Percentiles rank a stretch among this genome's conserved stretches.
phyloP scores from a whole-genome alignment of 2,888 invertebrate species.

The Cloeon dipterum region DNA sequence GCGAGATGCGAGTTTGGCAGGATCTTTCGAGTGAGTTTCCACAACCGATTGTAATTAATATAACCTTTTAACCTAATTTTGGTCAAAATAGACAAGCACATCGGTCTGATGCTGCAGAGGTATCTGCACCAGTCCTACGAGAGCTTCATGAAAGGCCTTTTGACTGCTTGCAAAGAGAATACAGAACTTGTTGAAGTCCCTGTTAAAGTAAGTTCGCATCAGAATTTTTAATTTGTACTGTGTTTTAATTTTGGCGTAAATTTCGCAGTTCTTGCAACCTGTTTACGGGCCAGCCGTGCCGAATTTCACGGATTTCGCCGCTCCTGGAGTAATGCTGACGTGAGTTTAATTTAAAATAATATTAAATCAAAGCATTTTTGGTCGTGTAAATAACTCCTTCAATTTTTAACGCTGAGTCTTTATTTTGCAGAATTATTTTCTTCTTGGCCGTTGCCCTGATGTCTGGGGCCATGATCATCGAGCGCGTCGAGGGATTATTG shows the following conservation, averaged over 20 bases:
- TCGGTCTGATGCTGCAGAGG: conserved; percentile 52
- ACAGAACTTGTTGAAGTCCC: conserved; percentile 35
- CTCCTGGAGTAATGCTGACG: conserved; percentile 79
- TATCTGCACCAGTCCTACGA: conserved; percentile 50
- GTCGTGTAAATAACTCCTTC: background rate
- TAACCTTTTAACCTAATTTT: too few species aligned
- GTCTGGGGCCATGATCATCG: conserved; percentile 70
- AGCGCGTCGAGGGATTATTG: conserved; percentile 71
- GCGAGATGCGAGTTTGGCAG: conserved; percentile 46
- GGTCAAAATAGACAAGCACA: conserved; percentile 54
- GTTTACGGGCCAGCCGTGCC: conserved; percentile 52
- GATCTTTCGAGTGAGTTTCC: conserved; percentile 61
- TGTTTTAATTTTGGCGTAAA: background rate
- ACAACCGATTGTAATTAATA: too few species aligned
- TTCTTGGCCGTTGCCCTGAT: conserved; percentile 85
- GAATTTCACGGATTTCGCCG: conserved; percentile 84
- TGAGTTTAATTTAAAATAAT: conserved; percentile 23
- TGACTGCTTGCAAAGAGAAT: conserved; percentile 38
- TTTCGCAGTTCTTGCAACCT: conserved; percentile 38
- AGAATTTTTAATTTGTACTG: background rate
- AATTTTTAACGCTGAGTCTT: background rate
- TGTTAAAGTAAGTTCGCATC: conserved; percentile 26
- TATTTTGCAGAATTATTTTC: conserved; percentile 53
- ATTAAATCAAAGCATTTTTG: conserved; percentile 5
- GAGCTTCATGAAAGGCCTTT: conserved; percentile 38